Percentiles rank a stretch among this genome's conserved stretches.
These are phyloP conservation scores for Calyptommatus sinebrachiatus DNA, from an alignment of 2,113 vertebrate species.

Conservation along the genomic window DNA sequence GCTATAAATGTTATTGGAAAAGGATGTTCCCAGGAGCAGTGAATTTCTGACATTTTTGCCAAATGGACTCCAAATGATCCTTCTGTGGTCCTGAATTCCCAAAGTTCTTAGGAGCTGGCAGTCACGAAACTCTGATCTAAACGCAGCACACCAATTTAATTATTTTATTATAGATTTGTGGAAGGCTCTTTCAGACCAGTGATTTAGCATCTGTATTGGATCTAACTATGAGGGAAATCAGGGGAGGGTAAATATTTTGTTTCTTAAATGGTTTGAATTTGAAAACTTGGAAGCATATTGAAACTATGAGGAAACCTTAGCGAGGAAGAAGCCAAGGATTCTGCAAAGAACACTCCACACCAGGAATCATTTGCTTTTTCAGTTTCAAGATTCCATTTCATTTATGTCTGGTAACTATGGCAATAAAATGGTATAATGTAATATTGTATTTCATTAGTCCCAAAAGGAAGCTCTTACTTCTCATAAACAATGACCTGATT, in stretches of 20 bases:
- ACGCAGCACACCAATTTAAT: constrained; percentile 86
- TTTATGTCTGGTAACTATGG: constrained; percentile 4
- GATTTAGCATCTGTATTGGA: constrained; percentile 79
- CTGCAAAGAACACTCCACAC: constrained; percentile 46
- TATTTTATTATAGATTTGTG: constrained; percentile 82
- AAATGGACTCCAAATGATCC: constrained; percentile 83
- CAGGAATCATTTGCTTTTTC: constrained; percentile 22
- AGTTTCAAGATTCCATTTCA: neutral
- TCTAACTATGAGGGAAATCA: constrained; percentile 72
- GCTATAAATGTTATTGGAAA: constrained; percentile 86
- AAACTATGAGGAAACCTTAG: constrained; percentile 48
- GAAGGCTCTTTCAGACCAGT: constrained; percentile 70
- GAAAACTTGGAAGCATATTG: constrained; percentile 68
- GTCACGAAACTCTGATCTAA: constrained; percentile 79
- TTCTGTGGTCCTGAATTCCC: constrained; percentile 81
- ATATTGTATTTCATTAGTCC: neutral
- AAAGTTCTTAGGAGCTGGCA: constrained; percentile 78
- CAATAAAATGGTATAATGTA: neutral
- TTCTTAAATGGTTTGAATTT: constrained; percentile 70
- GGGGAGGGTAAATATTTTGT: constrained; percentile 76
- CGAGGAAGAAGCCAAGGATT: constrained; percentile 49
- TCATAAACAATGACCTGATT: neutral
- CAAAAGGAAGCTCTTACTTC: constrained; percentile 9
- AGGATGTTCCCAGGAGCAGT: constrained; percentile 81
- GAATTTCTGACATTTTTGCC: constrained; percentile 78